Percentiles rank a stretch among this genome's conserved stretches.
These are phyloP conservation scores for Athene cunicularia DNA, from an alignment of 2,113 vertebrate species.

Conservation along the genomic window DNA sequence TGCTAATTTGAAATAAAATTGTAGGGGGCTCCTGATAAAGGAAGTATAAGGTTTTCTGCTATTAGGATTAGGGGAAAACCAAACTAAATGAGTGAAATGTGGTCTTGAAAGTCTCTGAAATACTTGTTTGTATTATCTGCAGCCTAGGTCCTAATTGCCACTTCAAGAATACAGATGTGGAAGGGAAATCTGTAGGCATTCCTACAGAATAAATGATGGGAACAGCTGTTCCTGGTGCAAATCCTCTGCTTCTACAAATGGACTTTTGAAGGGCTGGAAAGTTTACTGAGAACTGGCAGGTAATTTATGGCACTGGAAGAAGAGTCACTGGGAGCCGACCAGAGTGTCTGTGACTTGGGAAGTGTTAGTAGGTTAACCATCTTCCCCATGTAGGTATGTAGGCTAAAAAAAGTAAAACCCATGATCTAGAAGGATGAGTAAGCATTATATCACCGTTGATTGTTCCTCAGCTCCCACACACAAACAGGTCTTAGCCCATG, in stretches of 20 bases:
- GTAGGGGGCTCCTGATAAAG: not conserved
- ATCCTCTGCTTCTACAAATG: not conserved
- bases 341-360: not conserved
- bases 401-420: conserved; percentile 2
- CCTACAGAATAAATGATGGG: not conserved
- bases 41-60: not conserved
- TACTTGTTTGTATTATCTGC: not conserved
- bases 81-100: not conserved
- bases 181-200: not conserved
- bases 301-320: not conserved
- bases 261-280: not conserved
- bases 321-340: not conserved
- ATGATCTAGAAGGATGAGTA: not conserved
- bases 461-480: conserved; percentile 36
- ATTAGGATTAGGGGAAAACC: not conserved
- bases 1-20: not conserved
- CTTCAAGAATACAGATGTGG: not conserved
- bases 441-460: conserved; percentile 3
- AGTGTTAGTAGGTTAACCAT: not conserved
- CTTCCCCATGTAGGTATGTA: not conserved
- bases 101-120: not conserved
- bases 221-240: not conserved
- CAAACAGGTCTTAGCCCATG: conserved; percentile 1
- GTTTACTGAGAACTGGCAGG: not conserved
- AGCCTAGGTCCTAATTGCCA: not conserved